Base-by-base conservation (phyloP, 2,113 vertebrate genomes). In the Rattus norvegicus region DNA sequence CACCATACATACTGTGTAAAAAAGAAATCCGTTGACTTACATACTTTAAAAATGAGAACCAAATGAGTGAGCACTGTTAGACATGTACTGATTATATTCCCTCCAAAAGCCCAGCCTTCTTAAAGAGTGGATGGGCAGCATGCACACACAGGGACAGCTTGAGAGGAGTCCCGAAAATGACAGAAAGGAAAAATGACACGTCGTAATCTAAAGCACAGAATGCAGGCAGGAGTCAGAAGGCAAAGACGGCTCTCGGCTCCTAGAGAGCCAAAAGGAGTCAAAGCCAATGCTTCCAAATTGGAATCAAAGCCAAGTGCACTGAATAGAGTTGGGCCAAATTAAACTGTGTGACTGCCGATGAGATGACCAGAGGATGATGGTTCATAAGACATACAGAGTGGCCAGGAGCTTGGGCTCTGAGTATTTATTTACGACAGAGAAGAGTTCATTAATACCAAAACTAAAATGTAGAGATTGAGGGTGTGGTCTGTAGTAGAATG, bases 271-370 rank as follows among this genome's bases (percentile, higher is more conserved):
- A 54, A 54, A 54, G 16, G 16, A 59, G 36, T 39, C 59, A 9
- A 56, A 19, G 26, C 54, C 3, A 30, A 56, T 0, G 30, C 54
- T 93, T 20, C 49, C 59, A 96, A 73, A 92, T 43, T 81, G 70
- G 88, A 92, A 75, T 84, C 86, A 36, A n/a, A 88, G 70, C 56
- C 80, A 39, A 22, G 63, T 3, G 63, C 92, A 49, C 56, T 52
- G 88, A 61, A 19, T 1, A n/a, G 69, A 72, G 56, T 19, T 49
- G 70, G 28, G n/a, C 39, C 36, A 93, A 92, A 94, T 88, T 72
- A 95, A 93, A 88, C 88, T 75, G 80, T 80, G 54, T 47, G 61
- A 43, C 87, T 93, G 52, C 94, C 87, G 28, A 67, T 73, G 93
- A 93, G 92, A 88, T 70, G 61, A 33, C 61, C 73, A 84, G 91